phyloP scores from a whole-genome alignment of 2,797 vertebrate genomes.

The Trachops cirrhosus region DNA sequence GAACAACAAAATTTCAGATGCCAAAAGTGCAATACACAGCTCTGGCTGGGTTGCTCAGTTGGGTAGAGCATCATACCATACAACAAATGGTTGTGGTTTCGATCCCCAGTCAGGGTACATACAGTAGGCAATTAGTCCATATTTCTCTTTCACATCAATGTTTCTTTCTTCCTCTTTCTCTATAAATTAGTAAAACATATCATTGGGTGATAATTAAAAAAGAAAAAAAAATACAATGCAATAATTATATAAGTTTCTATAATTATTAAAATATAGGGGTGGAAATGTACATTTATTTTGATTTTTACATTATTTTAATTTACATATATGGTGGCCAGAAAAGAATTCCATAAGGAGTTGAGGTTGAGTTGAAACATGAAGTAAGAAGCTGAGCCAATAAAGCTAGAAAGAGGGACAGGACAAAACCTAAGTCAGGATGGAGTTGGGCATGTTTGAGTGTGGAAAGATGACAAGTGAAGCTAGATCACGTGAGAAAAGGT shows the following conservation, averaged over 20 bases:
- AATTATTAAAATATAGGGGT: neutral
- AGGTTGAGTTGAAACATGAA: neutral
- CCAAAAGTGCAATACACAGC: neutral
- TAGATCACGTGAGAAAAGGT: neutral
- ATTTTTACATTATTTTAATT: neutral
- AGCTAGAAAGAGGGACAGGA: neutral
- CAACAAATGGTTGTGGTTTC: neutral
- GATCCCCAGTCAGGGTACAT: neutral
- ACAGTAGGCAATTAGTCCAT: neutral
- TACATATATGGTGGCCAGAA: neutral
- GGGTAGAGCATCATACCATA: neutral
- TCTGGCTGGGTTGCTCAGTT: neutral
- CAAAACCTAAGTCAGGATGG: neutral
- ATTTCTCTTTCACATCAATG: neutral
- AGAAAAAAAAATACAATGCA: neutral
- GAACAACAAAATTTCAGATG: neutral
- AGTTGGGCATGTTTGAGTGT: neutral
- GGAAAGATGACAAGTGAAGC: neutral
- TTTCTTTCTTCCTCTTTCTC: neutral
- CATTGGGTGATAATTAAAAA: neutral
- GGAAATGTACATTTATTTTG: neutral
- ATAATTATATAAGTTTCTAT: neutral
- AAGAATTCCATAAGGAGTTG: neutral
- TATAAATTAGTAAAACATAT: neutral
- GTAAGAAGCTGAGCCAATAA: neutral